Evolutionary conservation across 2,113 vertebrate genomes (phyloP).

Genomic region (Rana temporaria): DNA sequence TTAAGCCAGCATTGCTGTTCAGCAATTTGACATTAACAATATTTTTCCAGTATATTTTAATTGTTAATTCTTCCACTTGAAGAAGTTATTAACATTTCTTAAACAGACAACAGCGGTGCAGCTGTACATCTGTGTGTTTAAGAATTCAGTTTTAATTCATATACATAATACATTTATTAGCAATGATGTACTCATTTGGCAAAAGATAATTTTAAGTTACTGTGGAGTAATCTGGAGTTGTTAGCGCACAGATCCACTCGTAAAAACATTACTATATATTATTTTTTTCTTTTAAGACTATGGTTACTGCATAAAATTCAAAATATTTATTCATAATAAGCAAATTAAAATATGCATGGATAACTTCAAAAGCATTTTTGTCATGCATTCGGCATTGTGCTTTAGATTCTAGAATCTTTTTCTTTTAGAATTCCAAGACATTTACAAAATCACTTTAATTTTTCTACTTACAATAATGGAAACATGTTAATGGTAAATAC

Average conservation of each 20-base stretch:
- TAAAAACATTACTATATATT: slow-evolving; percentile 23
- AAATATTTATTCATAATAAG: slow-evolving; percentile 8
- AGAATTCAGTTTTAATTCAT: not conserved
- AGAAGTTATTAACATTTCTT: not conserved
- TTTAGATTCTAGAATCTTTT: not conserved
- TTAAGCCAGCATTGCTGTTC: not conserved
- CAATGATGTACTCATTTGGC: not conserved
- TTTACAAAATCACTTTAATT: too few species aligned
- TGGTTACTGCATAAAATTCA: not conserved
- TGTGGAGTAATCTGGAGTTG: not conserved
- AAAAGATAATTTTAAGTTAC: slow-evolving; percentile 25
- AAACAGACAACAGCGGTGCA: not conserved
- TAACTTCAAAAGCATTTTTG: not conserved
- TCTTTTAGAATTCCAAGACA: not conserved
- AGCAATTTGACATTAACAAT: not conserved
- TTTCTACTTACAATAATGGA: too few species aligned
- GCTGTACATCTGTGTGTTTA: not conserved
- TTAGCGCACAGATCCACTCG: not conserved
- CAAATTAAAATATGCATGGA: slow-evolving; percentile 24
- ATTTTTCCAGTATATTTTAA: not conserved
- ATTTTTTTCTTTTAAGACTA: slow-evolving; percentile 10
- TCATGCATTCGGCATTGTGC: not conserved
- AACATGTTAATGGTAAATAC: too few species aligned
- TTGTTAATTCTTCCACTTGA: not conserved
- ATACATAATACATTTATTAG: slow-evolving; percentile 9